Base-by-base conservation (phyloP, 2,888 invertebrate species). In the Toxonevra muliebris region DNA sequence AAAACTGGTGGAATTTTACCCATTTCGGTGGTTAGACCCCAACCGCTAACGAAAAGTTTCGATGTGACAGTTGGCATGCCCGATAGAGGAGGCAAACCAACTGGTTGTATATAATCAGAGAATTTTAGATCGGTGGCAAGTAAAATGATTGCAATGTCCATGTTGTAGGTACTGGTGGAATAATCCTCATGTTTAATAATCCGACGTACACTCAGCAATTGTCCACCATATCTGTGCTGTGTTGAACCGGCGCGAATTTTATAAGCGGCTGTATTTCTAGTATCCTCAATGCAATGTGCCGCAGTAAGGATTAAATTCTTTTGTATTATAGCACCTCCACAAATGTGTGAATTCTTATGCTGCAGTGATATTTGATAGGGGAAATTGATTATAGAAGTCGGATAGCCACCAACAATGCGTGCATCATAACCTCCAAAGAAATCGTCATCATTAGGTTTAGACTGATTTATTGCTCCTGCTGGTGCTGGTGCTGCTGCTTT, bases 61-160 rank as follows among this genome's bases (percentile, higher is more conserved):
- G 71, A 74, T 11, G 71, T 59, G 1, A 55, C 1, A 4, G 67
- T 69, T 13, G 78, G 69, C 12, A 53, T 59, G 40, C 76, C 78
- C 60, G 68, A 15, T 4, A 64, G 48, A 1, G 63, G 48, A 13
- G 79, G 77, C 74, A 82, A 60, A 1, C 70, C 64, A 48, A 82
- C 69, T 1, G 81, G 75, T 43, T 78, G 74, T 41, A 78, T 62
- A 12, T 65, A 54, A 20, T 68, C 72, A 30, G 76, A 75, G 63
- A 75, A 80, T 63, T 70, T 76, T 13, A 82, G 77, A 53, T 72
- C 69, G 42, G 66, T 73, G 58, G 73, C 70, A 57, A 82, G 77
- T 67, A 77, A 65, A 68, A 82, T n/a, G 57, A 82, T 69, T 5
- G 81, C 82, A 64, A 82, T 69, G 71, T 82, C 81, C 65, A 76